Percentiles rank a stretch among this genome's conserved stretches.
Evolutionary conservation across 2,888 invertebrate genomes (phyloP).

Genomic region (Archaeoteleia sp.): DNA sequence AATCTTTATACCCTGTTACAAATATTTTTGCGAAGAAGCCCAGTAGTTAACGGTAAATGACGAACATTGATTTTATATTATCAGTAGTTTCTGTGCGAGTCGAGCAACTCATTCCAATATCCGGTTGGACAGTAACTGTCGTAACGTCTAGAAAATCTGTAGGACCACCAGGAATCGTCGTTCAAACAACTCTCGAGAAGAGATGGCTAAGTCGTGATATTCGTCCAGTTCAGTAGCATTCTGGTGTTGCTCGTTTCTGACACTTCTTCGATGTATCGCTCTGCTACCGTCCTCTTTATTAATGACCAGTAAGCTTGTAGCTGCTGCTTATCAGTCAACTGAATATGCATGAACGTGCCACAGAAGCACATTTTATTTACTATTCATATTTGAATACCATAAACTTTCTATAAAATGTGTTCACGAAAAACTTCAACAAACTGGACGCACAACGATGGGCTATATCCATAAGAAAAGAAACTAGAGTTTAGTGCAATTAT

Average conservation of each 20-base stretch:
- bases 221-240: constrained; percentile 60
- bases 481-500: no score
- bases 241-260: constrained; percentile 47
- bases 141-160: constrained; percentile 38
- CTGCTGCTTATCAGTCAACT: constrained; percentile 37
- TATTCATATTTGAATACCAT: constrained; percentile 24
- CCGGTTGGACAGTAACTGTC: constrained; percentile 46
- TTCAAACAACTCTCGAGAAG: constrained; percentile 32
- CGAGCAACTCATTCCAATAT: constrained; percentile 34
- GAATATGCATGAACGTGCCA: constrained; percentile 32
- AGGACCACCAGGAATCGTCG: constrained; percentile 56
- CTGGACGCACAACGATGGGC: no score
- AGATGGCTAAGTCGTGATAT: constrained; percentile 47
- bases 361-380: constrained; percentile 6
- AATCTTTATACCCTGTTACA: no score
- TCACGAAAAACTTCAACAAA: background rate
- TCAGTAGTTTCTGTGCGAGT: constrained; percentile 14
- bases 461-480: no score
- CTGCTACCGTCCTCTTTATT: constrained; percentile 54
- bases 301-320: constrained; percentile 38
- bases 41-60: constrained; percentile 37
- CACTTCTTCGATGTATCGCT: constrained; percentile 53
- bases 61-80: constrained; percentile 22
- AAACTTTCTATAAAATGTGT: background rate
- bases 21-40: constrained; percentile 2